Conservation (phyloP, 2,888 invertebrate genomes). For the Vanessa cardui region DNA sequence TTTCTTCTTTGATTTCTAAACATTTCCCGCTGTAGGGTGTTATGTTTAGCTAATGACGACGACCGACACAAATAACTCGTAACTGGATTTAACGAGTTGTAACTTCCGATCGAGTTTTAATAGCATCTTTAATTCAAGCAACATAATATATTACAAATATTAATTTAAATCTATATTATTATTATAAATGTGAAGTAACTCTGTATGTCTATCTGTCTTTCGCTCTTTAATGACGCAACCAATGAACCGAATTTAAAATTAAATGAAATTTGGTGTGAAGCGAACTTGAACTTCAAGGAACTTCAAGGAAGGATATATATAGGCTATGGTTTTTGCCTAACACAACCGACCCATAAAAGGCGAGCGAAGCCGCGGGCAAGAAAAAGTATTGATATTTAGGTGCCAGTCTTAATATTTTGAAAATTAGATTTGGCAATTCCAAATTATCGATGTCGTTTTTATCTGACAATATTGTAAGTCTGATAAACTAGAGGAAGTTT, state of each 20-base stretch:
- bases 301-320: too few species aligned
- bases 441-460: background rate
- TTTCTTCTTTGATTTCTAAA: background rate
- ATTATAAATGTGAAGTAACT: too few species aligned
- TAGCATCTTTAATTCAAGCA: constrained; percentile 14
- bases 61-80: constrained; percentile 35
- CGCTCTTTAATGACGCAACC: too few species aligned
- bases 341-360: too few species aligned
- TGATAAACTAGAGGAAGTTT: background rate
- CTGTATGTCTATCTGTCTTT: too few species aligned
- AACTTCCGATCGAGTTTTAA: constrained; percentile 27
- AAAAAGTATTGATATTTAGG: background rate
- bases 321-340: too few species aligned
- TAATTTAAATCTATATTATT: too few species aligned
- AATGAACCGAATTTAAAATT: too few species aligned
- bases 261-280: too few species aligned
- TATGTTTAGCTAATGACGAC: constrained; percentile 29
- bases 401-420: background rate
- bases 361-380: too few species aligned
- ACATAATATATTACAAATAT: too few species aligned
- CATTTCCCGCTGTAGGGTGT: background rate
- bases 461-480: background rate
- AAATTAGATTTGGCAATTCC: background rate
- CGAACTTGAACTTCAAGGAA: too few species aligned
- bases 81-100: constrained; percentile 29